Evolutionary conservation across 2,888 invertebrate genomes (phyloP), one percentile per base, ranked within the genome.

Genomic region (Melanargia galathea): DNA sequence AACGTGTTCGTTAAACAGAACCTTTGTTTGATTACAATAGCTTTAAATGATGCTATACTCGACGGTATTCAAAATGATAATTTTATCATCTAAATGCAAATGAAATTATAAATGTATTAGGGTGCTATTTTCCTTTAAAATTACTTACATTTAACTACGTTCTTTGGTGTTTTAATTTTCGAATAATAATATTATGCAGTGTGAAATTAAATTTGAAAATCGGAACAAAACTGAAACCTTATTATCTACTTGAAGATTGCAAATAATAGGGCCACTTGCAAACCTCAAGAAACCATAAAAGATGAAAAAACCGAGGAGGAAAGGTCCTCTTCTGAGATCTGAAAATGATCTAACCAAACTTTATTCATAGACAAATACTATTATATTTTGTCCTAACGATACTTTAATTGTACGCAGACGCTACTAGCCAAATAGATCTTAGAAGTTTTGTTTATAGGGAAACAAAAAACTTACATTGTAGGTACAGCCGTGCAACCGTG

Each of bases 11-110:
- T 63, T 63, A 60, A 57, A 63, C 52, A 45, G 63, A 48, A 63
- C 60, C 65, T 66, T 66, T 66, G 63, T 60, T 40, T 63, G 63
- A 49, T 48, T 48, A 66, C 65, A 66, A 66, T 66, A 66, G 62
- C 40, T 59, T 60, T 65, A 66, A 71, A 68, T 70, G 63, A 69
- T 58, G 66, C 70, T 64, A 67, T 67, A 64, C 62, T 49, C 64
- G 61, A 61, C 52, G 43, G 63, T 70, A 62, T 67, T 73, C 69
- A 68, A 70, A 69, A 70, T 72, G 68, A 71, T 72, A 70, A 72
- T 73, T 67, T 70, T 68, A 66, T 72, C 68, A 71, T 72, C 69
- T 73, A 72, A 70, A 73, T 73, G 72, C 69, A 69, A 73, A 71
- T 72, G 59, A 49, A 65, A 63, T 65, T 66, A 61, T 64, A 63